A percentile compares a stretch with the other conserved stretches of the same genome.
Conservation (phyloP, 92 coral and sea anemone genomes). For the Porites divaricata region DNA sequence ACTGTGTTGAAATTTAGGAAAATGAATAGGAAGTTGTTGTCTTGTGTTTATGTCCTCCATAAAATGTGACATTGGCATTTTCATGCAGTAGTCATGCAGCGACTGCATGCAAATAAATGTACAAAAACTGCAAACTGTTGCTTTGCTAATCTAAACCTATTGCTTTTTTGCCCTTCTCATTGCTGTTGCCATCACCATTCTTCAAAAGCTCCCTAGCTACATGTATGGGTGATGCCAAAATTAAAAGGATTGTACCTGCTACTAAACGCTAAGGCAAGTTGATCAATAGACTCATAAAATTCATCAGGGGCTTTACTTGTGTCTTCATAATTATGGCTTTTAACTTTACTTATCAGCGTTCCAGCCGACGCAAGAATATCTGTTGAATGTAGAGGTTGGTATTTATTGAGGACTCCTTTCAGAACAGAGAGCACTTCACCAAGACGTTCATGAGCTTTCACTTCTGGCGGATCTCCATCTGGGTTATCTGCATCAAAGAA, state of each 20-base stretch:
- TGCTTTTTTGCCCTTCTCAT: no score
- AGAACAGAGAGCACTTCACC: constrained; percentile 94
- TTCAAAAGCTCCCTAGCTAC: no score
- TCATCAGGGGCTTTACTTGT: constrained; percentile 87
- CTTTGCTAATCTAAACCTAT: no score
- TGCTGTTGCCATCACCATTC: no score
- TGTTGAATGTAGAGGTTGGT: constrained; percentile 87
- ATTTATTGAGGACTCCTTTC: constrained; percentile 88
- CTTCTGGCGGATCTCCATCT: constrained; percentile 80
- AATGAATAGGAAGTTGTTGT: no score
- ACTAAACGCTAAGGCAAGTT: constrained; percentile 94
- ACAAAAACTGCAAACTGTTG: no score
- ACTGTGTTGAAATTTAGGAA: no score
- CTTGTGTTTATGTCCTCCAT: no score
- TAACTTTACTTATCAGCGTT: constrained; percentile 84
- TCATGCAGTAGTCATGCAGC: no score
- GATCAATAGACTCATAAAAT: constrained; percentile 96
- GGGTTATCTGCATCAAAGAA: constrained; percentile 52
- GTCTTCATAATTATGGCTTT: constrained; percentile 86
- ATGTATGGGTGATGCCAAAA: not conserved
- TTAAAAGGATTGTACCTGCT: constrained; percentile 75
- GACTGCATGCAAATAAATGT: no score
- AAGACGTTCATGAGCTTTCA: constrained; percentile 91
- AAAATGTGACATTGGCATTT: no score
- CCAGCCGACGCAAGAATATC: constrained; percentile 98